Evolutionary conservation across 1,140 invertebrate species (phyloP).

Genomic region (Bicyclus anynana): DNA sequence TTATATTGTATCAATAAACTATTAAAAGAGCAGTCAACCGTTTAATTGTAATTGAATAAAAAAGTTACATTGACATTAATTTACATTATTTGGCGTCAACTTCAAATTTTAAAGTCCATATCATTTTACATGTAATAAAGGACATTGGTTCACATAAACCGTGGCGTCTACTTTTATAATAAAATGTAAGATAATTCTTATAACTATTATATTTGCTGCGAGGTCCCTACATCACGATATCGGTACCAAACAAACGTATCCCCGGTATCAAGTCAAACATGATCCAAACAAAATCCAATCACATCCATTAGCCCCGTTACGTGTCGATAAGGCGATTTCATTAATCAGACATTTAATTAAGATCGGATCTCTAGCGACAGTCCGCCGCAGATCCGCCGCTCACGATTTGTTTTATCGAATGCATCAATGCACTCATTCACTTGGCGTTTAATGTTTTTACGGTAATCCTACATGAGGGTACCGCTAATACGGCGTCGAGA

Average conservation of each 20-base stretch:
- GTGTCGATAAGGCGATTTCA: slow-evolving; percentile 48
- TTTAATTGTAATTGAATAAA: no score
- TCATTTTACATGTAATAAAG: no score
- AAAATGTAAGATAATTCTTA: no score
- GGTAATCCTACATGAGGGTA: slow-evolving; percentile 39
- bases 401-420: slow-evolving; percentile 52
- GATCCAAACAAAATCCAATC: slow-evolving; percentile 30
- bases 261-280: slow-evolving; percentile 2
- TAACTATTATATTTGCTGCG: not conserved
- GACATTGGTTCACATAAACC: no score
- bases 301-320: slow-evolving; percentile 55
- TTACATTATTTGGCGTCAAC: no score
- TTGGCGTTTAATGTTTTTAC: slow-evolving; percentile 43
- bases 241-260: not conserved
- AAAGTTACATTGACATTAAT: no score
- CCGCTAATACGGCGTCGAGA: slow-evolving; percentile 29
- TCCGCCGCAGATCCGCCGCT: slow-evolving; percentile 40
- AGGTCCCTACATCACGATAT: not conserved
- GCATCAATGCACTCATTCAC: slow-evolving; percentile 46
- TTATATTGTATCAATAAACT: no score
- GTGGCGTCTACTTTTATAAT: no score
- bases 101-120: no score
- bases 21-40: no score
- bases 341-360: slow-evolving; percentile 60
- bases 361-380: slow-evolving; percentile 44